phyloP scores from a whole-genome alignment of 2,113 vertebrate species.

The Rallus limicola region DNA sequence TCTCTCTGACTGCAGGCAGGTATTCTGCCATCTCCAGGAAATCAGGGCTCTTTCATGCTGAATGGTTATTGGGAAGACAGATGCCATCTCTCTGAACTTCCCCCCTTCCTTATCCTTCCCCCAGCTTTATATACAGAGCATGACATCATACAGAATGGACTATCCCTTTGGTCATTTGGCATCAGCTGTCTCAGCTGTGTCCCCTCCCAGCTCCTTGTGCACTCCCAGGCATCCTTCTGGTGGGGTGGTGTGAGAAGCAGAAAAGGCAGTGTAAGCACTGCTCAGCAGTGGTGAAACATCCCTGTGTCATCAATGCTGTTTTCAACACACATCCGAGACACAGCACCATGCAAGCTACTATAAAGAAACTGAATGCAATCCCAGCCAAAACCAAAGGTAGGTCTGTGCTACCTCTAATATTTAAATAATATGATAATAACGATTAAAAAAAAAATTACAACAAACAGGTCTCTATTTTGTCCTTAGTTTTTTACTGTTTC shows the following conservation, averaged over 20 bases:
- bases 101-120: not conserved
- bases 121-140: not conserved
- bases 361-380: not conserved
- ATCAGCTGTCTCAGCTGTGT: not conserved
- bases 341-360: not conserved
- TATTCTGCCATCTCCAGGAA: not conserved
- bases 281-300: not conserved
- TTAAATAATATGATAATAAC: not conserved
- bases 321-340: not conserved
- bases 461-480: not conserved
- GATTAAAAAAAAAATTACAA: not conserved
- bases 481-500: not conserved
- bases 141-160: rapidly evolving
- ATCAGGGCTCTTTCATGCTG: not conserved
- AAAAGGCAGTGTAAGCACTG: not conserved
- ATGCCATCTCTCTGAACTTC: rapidly evolving
- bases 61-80: not conserved
- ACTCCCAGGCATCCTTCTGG: rapidly evolving
- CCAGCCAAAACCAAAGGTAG: not conserved
- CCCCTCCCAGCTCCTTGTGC: not conserved
- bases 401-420: not conserved
- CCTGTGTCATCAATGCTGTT: not conserved
- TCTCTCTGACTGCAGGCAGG: too few species aligned
- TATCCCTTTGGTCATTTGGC: not conserved
- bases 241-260: not conserved